Base-by-base conservation (phyloP, 2,113 vertebrate species). In the Dunckerocampus dactyliophorus region DNA sequence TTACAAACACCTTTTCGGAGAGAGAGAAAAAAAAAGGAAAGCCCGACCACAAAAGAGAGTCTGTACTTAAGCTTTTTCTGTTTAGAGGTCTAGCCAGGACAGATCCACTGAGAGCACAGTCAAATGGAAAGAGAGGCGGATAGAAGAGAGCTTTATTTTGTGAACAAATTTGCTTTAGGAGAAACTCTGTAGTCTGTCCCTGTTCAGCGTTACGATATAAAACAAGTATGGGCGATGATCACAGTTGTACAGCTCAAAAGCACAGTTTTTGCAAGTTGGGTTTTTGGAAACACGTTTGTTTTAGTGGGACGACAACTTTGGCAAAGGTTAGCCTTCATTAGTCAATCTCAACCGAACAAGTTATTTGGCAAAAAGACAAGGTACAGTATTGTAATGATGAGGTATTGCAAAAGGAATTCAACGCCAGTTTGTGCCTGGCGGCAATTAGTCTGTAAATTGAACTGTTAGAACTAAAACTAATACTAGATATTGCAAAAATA, bases 21-120 rank as follows among this genome's bases (percentile, higher is more conserved):
- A 28, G 24, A 28, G 24, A 13, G 24, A 19, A 53, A 42, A 70
- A 58, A 62, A 63, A 77, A 78, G 72, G 72, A 70, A 31, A 21
- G 16, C 57, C 59, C 51, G 62, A 82, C 85, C 86, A 89, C 87
- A 88, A 87, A 87, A 87, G 84, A 79, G 69, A 39, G 76, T 83
- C 81, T 88, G 83, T 87, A 76, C 80, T 87, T 9, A 59, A 77
- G 82, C 74, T 64, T 78, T 77, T 88, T 79, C 75, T 77, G 69
- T 65, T 72, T 52, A 47, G 69, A 85, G 79, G 75, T 88, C 75
- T 54, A 75, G 81, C 82, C 81, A 85, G 87, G 89, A 85, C 82
- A 78, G 71, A 81, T 84, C 80, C 81, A 71, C 79, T 7, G 79
- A 85, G 82, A 85, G 78, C 59, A 59, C n/a, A 8, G 6, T 42